phyloP scores from a whole-genome alignment of 2,888 invertebrate species.

The Pollenia labialis region DNA sequence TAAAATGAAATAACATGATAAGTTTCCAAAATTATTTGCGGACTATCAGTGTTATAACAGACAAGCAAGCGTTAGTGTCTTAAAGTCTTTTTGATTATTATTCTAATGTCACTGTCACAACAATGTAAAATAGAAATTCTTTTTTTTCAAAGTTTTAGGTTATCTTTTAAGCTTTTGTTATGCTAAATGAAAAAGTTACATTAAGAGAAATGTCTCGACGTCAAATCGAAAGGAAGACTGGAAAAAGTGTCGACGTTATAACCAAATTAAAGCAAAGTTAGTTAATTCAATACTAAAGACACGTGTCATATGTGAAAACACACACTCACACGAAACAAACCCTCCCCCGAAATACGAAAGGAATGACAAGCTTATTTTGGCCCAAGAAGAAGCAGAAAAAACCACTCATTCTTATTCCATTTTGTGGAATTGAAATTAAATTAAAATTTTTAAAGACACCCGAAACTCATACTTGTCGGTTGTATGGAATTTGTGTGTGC shows the following conservation, averaged over 20 bases:
- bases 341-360: neutral
- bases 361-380: conserved; percentile 61
- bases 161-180: conserved; percentile 56
- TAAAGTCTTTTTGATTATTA: neutral
- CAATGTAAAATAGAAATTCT: conserved; percentile 8
- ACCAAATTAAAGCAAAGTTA: conserved; percentile 66
- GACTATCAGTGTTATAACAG: conserved; percentile 51
- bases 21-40: conserved; percentile 22
- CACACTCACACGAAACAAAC: conserved; percentile 21
- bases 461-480: neutral
- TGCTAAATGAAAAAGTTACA: conserved; percentile 65
- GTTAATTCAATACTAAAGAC: conserved; percentile 69
- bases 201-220: conserved; percentile 36
- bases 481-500: conserved; percentile 6
- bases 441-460: conserved; percentile 50
- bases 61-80: conserved; percentile 3
- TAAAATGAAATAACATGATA: conserved; percentile 42
- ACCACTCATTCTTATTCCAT: conserved; percentile 42
- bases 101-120: conserved; percentile 43
- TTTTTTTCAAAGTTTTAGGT: conserved; percentile 40
- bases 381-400: neutral
- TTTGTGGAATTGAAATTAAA: conserved; percentile 52
- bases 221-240: conserved; percentile 13
- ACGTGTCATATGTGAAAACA: conserved; percentile 65
- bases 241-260: conserved; percentile 65